Base-by-base conservation (phyloP, 2,113 vertebrate genomes). In the Octodon degus region DNA sequence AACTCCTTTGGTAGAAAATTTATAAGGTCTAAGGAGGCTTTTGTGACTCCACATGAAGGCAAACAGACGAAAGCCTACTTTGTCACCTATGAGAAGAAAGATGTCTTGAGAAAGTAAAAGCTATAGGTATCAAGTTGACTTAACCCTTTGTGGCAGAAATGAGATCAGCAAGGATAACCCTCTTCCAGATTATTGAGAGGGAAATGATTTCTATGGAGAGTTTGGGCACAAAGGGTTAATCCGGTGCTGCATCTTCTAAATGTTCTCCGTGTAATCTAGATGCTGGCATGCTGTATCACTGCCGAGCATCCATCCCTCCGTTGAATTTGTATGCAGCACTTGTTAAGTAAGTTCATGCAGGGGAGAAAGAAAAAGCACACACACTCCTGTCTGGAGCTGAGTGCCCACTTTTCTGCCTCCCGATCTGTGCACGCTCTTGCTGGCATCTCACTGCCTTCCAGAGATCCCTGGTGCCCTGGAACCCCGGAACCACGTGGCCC, bases 61-160 rank as follows among this genome's bases (percentile, higher is more conserved):
- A 50, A 55, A 67, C 4, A 27, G 91, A 89, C 20, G 34, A 19
- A 80, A 63, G 19, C 22, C 27, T 47, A 34, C 27, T 76, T 95
- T 50, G 43, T 79, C 27, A 50, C 55, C 37, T 77, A 2, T 0
- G 6, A 72, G 90, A 76, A 63, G 37, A 92, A 58, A 81, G 62
- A 81, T 22, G 60, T 32, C 55, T 74, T 92, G 74, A 63, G 55
- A 80, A 53, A 40, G 82, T 67, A 37, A 68, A 60, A 91, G 87
- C 2, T 2, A 74, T 65, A 74, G 74, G 4, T 27, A 37, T 62
- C 79, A 79, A 58, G 40, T 89, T 55, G 84, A 53, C 86, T 90
- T 96, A 95, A 95, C 84, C 65, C 87, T 96, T 94, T 72, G 27
- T 92, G 90, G 77, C 37, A n/a, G 22, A 55, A n/a, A 4, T 10